These are phyloP conservation scores for Platichthys stellatus DNA, from an alignment of 2,113 vertebrate species.

Conservation along the genomic window DNA sequence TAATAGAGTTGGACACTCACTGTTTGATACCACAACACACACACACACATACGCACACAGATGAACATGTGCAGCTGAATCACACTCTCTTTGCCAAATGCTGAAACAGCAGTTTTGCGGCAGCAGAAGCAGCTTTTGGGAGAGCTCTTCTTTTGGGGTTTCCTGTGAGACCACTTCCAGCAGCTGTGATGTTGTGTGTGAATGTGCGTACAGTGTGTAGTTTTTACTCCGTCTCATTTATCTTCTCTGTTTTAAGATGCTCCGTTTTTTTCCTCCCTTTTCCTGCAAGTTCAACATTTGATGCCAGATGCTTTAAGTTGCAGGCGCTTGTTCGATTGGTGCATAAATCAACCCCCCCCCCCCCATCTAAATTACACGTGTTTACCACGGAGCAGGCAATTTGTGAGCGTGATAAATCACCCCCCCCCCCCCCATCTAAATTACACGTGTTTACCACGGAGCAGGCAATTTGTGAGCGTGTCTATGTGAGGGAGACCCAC, in stretches of 20 bases:
- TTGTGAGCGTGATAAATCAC: conserved; percentile 52
- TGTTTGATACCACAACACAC: conserved; percentile 41
- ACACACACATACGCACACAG: conserved; percentile 23
- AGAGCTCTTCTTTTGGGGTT: conserved; percentile 20
- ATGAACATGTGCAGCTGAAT: conserved; percentile 39
- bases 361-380: conserved; percentile 26
- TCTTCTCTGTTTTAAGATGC: background rate
- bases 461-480: conserved; percentile 44
- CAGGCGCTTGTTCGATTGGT: background rate
- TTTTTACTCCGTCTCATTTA: no score
- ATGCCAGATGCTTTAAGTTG: background rate
- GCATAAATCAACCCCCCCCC: conserved; percentile 5
- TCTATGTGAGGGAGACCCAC: conserved; percentile 5
- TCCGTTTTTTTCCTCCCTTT: background rate
- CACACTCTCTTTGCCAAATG: conserved; percentile 17
- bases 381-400: conserved; percentile 36
- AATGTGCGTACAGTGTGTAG: background rate
- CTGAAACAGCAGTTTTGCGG: conserved; percentile 59
- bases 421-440: no score
- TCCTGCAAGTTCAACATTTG: background rate
- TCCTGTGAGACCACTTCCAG: conserved; percentile 34
- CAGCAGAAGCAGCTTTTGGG: conserved; percentile 10
- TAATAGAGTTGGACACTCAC: conserved; percentile 61
- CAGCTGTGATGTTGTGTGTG: conserved; percentile 3
- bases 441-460: conserved; percentile 41